These are phyloP conservation scores for Lagria hirta DNA, from an alignment of 2,888 invertebrate species.

Conservation along the genomic window DNA sequence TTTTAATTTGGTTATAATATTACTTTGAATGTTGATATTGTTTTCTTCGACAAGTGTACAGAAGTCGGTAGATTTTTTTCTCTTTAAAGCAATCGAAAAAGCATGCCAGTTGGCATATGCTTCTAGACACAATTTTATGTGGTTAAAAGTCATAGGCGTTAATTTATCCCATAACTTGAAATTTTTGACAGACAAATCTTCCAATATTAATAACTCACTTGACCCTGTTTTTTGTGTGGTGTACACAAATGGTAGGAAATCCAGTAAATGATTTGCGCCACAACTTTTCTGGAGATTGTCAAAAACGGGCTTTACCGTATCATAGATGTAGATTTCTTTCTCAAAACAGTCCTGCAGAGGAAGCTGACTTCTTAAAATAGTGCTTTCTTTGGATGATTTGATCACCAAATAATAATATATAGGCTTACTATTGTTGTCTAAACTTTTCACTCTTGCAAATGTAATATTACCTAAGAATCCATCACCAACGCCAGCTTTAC, in stretches of 20 bases:
- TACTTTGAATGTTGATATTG: conserved; percentile 8
- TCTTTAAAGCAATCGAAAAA: conserved; percentile 27
- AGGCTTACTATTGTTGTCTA: no score
- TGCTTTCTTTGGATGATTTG: conserved; percentile 16
- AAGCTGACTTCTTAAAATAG: conserved; percentile 17
- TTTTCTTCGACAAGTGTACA: conserved; percentile 9
- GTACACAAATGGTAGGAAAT: conserved; percentile 25
- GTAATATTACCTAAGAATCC: conserved; percentile 37
- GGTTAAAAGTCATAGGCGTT: conserved; percentile 37
- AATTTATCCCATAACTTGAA: conserved; percentile 33
- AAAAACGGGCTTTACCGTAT: conserved; percentile 29
- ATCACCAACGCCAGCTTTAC: conserved; percentile 32
- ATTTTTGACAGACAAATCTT: conserved; percentile 35
- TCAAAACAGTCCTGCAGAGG: conserved; percentile 29
- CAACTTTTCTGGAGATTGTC: conserved; percentile 26
- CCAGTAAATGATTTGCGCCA: conserved; percentile 18
- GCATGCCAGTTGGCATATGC: conserved; percentile 23
- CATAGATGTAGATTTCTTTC: conserved; percentile 35
- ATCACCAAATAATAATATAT: conserved; percentile 19
- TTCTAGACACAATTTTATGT: conserved; percentile 37
- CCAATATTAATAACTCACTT: conserved; percentile 33
- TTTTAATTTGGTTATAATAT: conserved; percentile 1
- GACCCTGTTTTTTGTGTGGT: conserved; percentile 11
- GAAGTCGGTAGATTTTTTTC: conserved; percentile 17
- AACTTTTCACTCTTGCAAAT: conserved; percentile 33